These are phyloP conservation scores for Camponotus floridanus DNA, from an alignment of 1,140 invertebrate genomes.

Conservation along the genomic window DNA sequence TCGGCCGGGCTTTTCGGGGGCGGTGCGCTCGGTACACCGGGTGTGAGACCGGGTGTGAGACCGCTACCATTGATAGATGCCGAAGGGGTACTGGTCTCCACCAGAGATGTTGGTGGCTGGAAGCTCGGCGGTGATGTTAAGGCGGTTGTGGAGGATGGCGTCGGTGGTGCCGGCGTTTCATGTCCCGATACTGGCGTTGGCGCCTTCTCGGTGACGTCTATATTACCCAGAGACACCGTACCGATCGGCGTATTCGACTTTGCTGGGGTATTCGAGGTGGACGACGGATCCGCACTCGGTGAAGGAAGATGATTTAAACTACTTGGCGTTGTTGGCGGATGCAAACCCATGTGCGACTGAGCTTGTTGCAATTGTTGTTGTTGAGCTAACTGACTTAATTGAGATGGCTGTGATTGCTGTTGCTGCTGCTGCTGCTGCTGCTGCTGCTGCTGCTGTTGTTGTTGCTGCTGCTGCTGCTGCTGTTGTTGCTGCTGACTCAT, in stretches of 20 bases:
- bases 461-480: slow-evolving; percentile 79
- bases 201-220: slow-evolving; percentile 83
- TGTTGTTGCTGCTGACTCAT: slow-evolving; percentile 85
- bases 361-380: slow-evolving; percentile 76
- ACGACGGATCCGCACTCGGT: slow-evolving; percentile 84
- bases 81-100: slow-evolving; percentile 72
- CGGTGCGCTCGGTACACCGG: slow-evolving; percentile 73
- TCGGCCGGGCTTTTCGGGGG: slow-evolving; percentile 88
- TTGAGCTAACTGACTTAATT: slow-evolving; percentile 73
- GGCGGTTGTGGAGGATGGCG: slow-evolving; percentile 83
- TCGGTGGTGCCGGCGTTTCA: slow-evolving; percentile 84
- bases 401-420: slow-evolving; percentile 66
- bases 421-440: slow-evolving; percentile 70
- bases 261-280: slow-evolving; percentile 79
- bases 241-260: slow-evolving; percentile 84
- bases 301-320: slow-evolving; percentile 85
- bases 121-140: slow-evolving; percentile 81
- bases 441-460: slow-evolving; percentile 75
- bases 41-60: slow-evolving; percentile 64
- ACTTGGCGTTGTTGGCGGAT: slow-evolving; percentile 79
- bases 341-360: slow-evolving; percentile 74
- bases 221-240: slow-evolving; percentile 71
- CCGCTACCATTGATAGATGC: slow-evolving; percentile 72
- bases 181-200: slow-evolving; percentile 83
- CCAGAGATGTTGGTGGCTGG: slow-evolving; percentile 70